A percentile compares a stretch with the other conserved stretches of the same genome.
Evolutionary conservation across 2,797 vertebrate species (phyloP).

Genomic region (Malacoctenus gilli): DNA sequence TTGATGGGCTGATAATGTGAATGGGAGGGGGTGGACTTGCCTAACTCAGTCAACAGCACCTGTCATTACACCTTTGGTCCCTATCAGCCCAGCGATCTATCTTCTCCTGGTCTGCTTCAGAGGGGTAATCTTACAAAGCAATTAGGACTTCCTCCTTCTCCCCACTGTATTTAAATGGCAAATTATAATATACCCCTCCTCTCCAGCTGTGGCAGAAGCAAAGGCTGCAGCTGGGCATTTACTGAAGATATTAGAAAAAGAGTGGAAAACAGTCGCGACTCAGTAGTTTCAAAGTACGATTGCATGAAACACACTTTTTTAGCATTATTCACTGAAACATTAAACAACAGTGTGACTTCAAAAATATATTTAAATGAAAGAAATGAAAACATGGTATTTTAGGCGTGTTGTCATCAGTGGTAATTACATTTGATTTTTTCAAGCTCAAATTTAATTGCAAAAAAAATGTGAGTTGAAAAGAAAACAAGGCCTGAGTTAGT

Average conservation of each 20-base stretch:
- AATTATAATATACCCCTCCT: slow-evolving; percentile 63
- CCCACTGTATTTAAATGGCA: slow-evolving; percentile 70
- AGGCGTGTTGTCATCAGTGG: too few relatives aligned
- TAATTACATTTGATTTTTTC: too few relatives aligned
- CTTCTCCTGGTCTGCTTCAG: slow-evolving; percentile 65
- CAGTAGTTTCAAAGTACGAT: slow-evolving; percentile 40
- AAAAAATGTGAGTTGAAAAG: too few relatives aligned
- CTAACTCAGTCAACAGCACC: slow-evolving; percentile 77
- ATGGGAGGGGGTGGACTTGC: slow-evolving; percentile 64
- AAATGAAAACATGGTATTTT: slow-evolving; percentile 10
- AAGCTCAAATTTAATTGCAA: too few relatives aligned
- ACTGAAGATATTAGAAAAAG: slow-evolving; percentile 34
- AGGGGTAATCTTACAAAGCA: slow-evolving; percentile 73
- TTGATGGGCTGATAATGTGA: slow-evolving; percentile 75
- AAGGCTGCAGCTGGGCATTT: slow-evolving; percentile 38
- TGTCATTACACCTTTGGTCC: slow-evolving; percentile 79
- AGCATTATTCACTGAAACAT: background rate
- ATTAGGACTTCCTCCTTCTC: slow-evolving; percentile 67
- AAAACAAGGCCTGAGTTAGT: too few relatives aligned
- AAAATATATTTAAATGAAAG: too few relatives aligned
- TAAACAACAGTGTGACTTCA: background rate
- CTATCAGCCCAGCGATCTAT: slow-evolving; percentile 69
- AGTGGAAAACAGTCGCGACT: slow-evolving; percentile 30
- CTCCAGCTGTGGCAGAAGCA: slow-evolving; percentile 50
- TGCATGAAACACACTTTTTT: background rate